Percentiles rank a stretch among this genome's conserved stretches.
These are phyloP conservation scores for Lepidocyrtoides sp. DNA, from an alignment of 2,888 invertebrate species.

Conservation along the genomic window DNA sequence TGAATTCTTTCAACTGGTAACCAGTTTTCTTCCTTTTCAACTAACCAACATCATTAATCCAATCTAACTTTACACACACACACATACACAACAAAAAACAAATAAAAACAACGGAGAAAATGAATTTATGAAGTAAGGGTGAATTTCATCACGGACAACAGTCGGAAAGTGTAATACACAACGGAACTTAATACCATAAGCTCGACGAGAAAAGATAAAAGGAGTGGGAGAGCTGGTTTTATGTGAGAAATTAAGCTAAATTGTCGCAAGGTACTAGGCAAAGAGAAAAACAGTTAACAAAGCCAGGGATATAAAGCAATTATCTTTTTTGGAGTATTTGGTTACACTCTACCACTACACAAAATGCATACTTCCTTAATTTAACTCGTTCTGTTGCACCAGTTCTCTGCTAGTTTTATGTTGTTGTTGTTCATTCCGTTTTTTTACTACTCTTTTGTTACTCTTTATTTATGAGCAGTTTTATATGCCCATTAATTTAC, in stretches of 20 bases:
- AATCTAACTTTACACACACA: not conserved
- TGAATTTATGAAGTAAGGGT: slow-evolving; percentile 15
- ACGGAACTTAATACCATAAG: not conserved
- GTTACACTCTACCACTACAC: slow-evolving; percentile 2
- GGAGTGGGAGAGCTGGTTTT: not conserved
- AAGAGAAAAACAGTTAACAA: slow-evolving; percentile 21
- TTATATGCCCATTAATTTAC: slow-evolving; percentile 64
- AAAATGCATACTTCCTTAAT: slow-evolving; percentile 10
- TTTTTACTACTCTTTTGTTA: slow-evolving; percentile 25
- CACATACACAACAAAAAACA: too few species aligned
- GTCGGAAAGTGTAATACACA: not conserved
- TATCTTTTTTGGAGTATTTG: slow-evolving; percentile 29
- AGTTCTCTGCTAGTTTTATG: not conserved
- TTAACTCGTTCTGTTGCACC: not conserved
- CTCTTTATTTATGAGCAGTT: slow-evolving; percentile 63
- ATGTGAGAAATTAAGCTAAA: slow-evolving; percentile 26
- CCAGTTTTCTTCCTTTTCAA: slow-evolving; percentile 1
- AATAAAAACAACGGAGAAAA: slow-evolving; percentile 9
- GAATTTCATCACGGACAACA: not conserved
- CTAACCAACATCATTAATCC: slow-evolving; percentile 34
- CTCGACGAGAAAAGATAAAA: too few species aligned
- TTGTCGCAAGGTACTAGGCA: not conserved
- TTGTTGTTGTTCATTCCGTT: not conserved
- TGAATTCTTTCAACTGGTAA: not conserved
- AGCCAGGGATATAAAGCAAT: slow-evolving; percentile 4